Evolutionary conservation across 2,797 vertebrate genomes (phyloP), one percentile per base, ranked within the genome.

Genomic region (Eleutherodactylus coqui): DNA sequence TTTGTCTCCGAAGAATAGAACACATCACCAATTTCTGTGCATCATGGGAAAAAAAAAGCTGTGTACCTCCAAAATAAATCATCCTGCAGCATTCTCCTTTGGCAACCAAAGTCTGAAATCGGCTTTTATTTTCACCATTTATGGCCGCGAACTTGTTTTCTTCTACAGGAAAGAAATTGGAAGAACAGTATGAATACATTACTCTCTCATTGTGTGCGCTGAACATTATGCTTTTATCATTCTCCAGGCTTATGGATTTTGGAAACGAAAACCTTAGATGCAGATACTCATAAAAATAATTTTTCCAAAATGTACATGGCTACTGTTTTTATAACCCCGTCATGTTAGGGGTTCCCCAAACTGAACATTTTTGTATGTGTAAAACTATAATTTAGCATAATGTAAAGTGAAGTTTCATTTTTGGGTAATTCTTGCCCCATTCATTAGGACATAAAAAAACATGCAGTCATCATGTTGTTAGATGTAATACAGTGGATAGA

Each of bases 171-270:
- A 73, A 69, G 64, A 27, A 67, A 43, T 64, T 47, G 41, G 38
- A 64, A 47, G 38, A 79, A 60, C 67, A 69, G 34, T 82, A 51
- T 58, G 51, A 73, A n/a, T 60, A 75, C 38, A 60, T 60, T 83
- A 27, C 69, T 32, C 24, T 21, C 49, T 32, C 51, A 11, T n/a
- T 70, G 62, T 60, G 70, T 45, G 51, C 29, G 58, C 80, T 51
- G 14, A 17, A 36, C 21, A 38, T 43, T 43, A 38, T 83, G 38
- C 45, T 21, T 43, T 75, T 75, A 75, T 49, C 16, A 21, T 75
- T 41, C 21, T 51, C 43, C 9, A 70, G 47, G 45, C 45, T 67
- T 47, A 2, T 51, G 43, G 27, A 62, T 43, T 62, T 60, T 62
- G 64, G n/a, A 62, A 62, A 64, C 36, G 47, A 80, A 62, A 29